Conservation (phyloP, 2,113 vertebrate species). For the Sterrhoptilus dennistouni region DNA sequence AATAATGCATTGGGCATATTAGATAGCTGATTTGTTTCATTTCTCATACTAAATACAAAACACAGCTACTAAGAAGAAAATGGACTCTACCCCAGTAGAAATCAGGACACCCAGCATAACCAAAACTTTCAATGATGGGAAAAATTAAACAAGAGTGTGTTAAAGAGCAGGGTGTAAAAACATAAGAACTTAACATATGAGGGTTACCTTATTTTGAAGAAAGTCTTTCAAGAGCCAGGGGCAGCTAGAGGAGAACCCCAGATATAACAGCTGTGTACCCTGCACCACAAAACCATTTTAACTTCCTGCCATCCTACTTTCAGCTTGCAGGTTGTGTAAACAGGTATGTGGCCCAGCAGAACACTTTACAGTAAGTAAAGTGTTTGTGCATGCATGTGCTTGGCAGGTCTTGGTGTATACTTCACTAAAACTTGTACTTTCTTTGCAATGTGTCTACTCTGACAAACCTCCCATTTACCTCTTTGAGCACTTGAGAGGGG, state of each 20-base stretch:
- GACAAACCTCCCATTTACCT: not conserved
- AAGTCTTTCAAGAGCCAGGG: not conserved
- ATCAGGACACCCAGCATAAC: not conserved
- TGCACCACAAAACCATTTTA: not conserved
- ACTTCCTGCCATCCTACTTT: not conserved
- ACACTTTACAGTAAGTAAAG: not conserved
- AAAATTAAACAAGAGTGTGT: not conserved
- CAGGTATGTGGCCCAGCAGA: accelerated
- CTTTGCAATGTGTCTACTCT: not conserved
- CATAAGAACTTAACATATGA: not conserved
- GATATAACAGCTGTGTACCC: not conserved
- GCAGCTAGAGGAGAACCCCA: not conserved
- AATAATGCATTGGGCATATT: not conserved
- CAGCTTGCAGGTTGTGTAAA: not conserved
- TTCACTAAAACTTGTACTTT: not conserved
- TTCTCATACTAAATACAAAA: not conserved
- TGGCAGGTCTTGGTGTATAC: not conserved
- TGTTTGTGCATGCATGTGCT: not conserved
- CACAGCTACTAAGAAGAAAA: not conserved
- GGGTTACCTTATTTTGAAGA: not conserved
- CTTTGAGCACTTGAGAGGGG: not conserved
- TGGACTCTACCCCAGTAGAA: not conserved
- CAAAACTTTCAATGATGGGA: not conserved
- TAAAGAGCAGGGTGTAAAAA: not conserved
- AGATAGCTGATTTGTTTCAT: not conserved